Evolutionary conservation across 2,797 vertebrate genomes (phyloP).

Genomic region (Fratercula arctica): DNA sequence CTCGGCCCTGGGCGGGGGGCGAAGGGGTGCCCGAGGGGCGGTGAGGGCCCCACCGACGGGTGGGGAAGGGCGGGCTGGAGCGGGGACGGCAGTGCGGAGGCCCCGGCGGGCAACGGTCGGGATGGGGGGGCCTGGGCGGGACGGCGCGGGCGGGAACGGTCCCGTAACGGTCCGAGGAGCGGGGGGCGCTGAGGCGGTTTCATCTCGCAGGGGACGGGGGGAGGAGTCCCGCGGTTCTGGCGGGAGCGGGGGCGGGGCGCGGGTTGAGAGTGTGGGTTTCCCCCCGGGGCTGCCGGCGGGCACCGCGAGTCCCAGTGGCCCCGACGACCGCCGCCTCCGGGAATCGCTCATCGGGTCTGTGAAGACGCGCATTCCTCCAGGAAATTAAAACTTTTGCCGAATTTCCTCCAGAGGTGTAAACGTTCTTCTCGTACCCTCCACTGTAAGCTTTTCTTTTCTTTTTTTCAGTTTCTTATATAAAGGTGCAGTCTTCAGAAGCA

Average conservation of each 20-base stretch:
- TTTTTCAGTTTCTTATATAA: accelerated
- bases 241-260: accelerated
- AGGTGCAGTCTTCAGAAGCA: too few relatives aligned
- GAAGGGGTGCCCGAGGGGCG: background rate
- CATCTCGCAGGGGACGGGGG: background rate
- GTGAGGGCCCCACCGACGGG: too few relatives aligned
- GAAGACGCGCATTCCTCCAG: background rate
- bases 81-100: too few relatives aligned
- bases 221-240: too few relatives aligned
- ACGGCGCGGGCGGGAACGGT: background rate
- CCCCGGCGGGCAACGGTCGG: too few relatives aligned
- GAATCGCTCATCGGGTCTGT: accelerated
- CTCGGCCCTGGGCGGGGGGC: too few relatives aligned
- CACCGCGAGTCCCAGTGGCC: accelerated
- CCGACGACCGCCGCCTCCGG: accelerated
- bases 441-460: background rate
- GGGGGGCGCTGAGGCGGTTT: too few relatives aligned
- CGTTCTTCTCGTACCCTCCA: background rate
- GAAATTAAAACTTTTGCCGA: background rate
- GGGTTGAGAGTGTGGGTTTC: too few relatives aligned
- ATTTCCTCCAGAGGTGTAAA: background rate
- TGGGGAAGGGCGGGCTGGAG: background rate
- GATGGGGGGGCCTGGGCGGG: background rate
- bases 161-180: background rate
- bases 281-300: too few relatives aligned